Evolutionary conservation across 1,140 invertebrate species (phyloP).

Genomic region (Pseudomyrmex gracilis): DNA sequence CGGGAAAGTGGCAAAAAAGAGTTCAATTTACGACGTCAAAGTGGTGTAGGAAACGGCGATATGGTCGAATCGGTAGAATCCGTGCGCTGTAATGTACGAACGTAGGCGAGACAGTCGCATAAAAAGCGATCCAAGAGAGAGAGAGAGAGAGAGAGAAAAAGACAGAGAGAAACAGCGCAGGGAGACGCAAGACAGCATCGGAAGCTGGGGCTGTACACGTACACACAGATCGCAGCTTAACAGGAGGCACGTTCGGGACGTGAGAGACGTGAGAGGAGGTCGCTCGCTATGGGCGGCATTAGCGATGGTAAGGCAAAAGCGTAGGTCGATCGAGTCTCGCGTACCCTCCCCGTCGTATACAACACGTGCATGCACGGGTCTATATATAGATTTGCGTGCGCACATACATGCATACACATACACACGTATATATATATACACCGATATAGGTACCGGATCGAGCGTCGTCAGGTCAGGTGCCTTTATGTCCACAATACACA

Average conservation of each 20-base stretch:
- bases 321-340: constrained; percentile 53
- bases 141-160: not conserved
- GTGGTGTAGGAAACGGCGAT: constrained; percentile 56
- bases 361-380: no score
- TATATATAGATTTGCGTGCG: not conserved
- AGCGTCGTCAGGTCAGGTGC: constrained; percentile 32
- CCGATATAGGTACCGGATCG: not conserved
- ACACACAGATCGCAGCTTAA: constrained; percentile 27
- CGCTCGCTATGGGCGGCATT: constrained; percentile 40
- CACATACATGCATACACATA: not conserved
- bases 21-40: constrained; percentile 69
- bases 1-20: constrained; percentile 53
- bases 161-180: not conserved
- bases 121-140: constrained; percentile 38
- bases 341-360: not conserved
- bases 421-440: not conserved
- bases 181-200: constrained; percentile 32
- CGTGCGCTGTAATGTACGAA: constrained; percentile 43
- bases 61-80: constrained; percentile 60
- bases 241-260: constrained; percentile 21
- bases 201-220: constrained; percentile 11
- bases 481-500: constrained; percentile 42
- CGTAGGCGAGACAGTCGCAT: constrained; percentile 42
- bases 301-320: constrained; percentile 54
- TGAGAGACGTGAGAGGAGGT: constrained; percentile 31